A percentile compares a stretch with the other conserved stretches of the same genome.
Conservation (phyloP, 2,113 vertebrate species). For the Sapajus apella region DNA sequence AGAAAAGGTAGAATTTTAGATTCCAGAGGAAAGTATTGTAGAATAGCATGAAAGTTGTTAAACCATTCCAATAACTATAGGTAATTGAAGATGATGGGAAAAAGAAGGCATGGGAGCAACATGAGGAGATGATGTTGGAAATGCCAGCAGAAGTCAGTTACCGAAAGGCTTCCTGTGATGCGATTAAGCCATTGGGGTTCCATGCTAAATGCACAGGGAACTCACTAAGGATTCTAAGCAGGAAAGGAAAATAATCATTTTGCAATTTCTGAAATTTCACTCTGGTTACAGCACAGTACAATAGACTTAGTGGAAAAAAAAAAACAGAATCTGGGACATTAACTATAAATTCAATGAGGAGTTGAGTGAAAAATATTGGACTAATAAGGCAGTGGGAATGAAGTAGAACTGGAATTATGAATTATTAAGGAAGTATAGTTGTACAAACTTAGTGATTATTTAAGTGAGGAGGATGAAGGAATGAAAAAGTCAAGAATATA, state of each 20-base stretch:
- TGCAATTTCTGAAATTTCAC: background rate
- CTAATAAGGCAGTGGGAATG: background rate
- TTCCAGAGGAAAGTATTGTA: background rate
- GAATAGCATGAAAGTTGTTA: background rate
- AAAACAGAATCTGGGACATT: background rate
- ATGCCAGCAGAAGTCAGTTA: background rate
- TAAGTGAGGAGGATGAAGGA: background rate
- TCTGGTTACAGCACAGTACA: background rate
- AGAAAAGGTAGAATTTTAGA: background rate
- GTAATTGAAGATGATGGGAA: background rate
- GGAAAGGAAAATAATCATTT: background rate
- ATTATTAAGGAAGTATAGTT: background rate
- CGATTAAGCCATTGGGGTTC: background rate
- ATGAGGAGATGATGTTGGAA: background rate
- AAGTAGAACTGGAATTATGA: background rate
- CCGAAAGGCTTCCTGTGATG: background rate
- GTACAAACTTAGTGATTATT: background rate
- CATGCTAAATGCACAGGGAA: background rate
- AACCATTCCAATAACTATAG: background rate
- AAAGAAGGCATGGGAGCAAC: too few species aligned
- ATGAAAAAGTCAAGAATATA: background rate
- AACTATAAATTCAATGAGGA: background rate
- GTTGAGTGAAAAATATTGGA: background rate
- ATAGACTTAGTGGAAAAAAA: background rate
- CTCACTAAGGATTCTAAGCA: background rate